phyloP scores from a whole-genome alignment of 2,113 vertebrate species.

The Saccopteryx bilineata region DNA sequence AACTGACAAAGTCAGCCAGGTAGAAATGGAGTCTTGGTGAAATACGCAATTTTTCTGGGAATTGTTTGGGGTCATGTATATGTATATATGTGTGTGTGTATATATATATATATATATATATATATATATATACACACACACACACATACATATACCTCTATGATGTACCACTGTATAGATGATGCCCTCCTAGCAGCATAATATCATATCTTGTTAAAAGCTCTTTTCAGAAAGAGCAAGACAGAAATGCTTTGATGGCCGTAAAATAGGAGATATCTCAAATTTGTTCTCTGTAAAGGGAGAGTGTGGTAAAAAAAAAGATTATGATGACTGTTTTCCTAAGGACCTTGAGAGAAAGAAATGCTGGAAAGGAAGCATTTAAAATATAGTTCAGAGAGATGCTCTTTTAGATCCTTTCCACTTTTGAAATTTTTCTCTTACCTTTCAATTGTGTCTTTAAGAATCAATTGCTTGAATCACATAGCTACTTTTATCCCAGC shows the following conservation, averaged over 20 bases:
- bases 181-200: not conserved
- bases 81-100: too few relatives aligned
- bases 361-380: conserved; percentile 83
- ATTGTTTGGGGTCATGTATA: not conserved
- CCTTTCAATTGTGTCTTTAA: conserved; percentile 87
- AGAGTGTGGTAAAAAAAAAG: conserved; percentile 70
- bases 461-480: conserved; percentile 85
- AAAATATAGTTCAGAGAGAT: conserved; percentile 81
- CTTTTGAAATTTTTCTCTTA: conserved; percentile 79
- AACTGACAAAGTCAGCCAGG: conserved; percentile 64
- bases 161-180: not conserved
- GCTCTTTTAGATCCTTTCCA: conserved; percentile 75
- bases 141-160: too few relatives aligned
- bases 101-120: too few relatives aligned
- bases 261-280: conserved; percentile 82
- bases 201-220: conserved; percentile 20
- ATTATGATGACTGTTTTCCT: conserved; percentile 77
- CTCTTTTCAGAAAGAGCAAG: conserved; percentile 11
- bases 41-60: conserved; percentile 68
- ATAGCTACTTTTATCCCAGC: conserved; percentile 81
- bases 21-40: conserved; percentile 58
- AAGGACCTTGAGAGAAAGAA: conserved; percentile 72
- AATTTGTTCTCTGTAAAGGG: conserved; percentile 77
- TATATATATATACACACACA: too few relatives aligned
- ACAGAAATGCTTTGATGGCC: conserved; percentile 78